Evolutionary conservation across 2,113 vertebrate genomes (phyloP).

Genomic region (Cygnus atratus): DNA sequence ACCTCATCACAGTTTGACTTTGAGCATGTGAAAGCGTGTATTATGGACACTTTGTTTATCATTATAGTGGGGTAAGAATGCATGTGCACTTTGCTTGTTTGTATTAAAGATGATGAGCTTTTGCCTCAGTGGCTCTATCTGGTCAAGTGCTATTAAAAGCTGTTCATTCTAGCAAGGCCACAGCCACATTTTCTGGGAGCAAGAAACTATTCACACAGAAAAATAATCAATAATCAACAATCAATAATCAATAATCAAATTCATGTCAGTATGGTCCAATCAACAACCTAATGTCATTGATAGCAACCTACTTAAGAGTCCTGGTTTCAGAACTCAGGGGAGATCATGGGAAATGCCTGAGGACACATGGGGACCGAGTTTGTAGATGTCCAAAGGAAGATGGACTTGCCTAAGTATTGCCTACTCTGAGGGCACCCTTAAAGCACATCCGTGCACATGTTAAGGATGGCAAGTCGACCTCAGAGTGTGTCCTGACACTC

Average conservation of each 20-base stretch:
- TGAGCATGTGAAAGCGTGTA: neutral
- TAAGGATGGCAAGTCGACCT: neutral
- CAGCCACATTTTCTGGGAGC: neutral
- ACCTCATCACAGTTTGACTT: neutral
- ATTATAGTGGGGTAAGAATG: neutral
- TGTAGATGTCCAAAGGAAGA: neutral
- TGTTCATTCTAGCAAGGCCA: neutral
- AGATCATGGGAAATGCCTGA: neutral
- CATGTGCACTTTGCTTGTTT: rapidly evolving
- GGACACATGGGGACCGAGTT: neutral
- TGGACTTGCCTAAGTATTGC: neutral
- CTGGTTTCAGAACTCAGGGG: neutral
- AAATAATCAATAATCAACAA: neutral
- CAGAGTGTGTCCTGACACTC: neutral
- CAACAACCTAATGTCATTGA: neutral
- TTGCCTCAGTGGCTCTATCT: neutral
- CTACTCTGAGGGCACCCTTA: neutral
- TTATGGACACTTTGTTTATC: neutral
- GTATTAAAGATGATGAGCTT: neutral
- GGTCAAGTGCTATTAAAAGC: neutral
- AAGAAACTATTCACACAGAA: neutral
- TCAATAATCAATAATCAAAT: too few species aligned
- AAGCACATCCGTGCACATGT: rapidly evolving
- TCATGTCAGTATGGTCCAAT: neutral
- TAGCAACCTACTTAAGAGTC: neutral